phyloP scores from a whole-genome alignment of 2,888 invertebrate genomes.

The Tenthredo distinguenda region DNA sequence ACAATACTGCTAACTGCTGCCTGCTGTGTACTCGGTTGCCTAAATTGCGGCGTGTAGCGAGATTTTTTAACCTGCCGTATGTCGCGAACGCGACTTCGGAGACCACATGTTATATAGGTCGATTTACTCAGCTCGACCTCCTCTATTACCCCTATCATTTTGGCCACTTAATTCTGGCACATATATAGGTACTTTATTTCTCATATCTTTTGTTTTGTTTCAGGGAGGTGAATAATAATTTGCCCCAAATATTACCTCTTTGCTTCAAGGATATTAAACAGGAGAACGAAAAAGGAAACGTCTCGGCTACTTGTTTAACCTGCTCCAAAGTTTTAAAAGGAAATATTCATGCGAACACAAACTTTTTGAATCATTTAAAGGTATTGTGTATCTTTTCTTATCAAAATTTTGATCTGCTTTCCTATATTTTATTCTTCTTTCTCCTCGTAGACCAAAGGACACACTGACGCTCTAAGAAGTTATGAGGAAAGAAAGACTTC shows the following conservation, averaged over 20 bases:
- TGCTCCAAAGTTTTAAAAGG: constrained; percentile 5
- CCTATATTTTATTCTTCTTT: background rate
- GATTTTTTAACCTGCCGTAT: too few relatives aligned
- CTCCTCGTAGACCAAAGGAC: background rate
- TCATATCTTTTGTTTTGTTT: background rate
- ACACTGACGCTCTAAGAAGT: background rate
- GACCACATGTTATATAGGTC: too few relatives aligned
- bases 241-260: background rate
- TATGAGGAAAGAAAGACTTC: background rate
- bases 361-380: constrained; percentile 8
- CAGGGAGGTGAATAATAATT: constrained; percentile 3
- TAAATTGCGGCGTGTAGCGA: too few relatives aligned
- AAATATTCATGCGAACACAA: background rate
- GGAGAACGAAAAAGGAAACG: background rate
- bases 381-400: background rate
- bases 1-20: too few relatives aligned
- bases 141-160: too few relatives aligned
- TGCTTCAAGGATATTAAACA: constrained; percentile 5
- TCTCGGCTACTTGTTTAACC: background rate
- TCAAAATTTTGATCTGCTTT: background rate
- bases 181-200: background rate
- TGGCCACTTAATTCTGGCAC: too few relatives aligned
- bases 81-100: too few relatives aligned
- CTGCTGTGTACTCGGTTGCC: too few relatives aligned
- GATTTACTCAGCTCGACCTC: too few relatives aligned